Percentiles rank a stretch among this genome's conserved stretches.
Conservation (phyloP, 2,888 invertebrate genomes). For the Lasioglossum oenotherae region DNA sequence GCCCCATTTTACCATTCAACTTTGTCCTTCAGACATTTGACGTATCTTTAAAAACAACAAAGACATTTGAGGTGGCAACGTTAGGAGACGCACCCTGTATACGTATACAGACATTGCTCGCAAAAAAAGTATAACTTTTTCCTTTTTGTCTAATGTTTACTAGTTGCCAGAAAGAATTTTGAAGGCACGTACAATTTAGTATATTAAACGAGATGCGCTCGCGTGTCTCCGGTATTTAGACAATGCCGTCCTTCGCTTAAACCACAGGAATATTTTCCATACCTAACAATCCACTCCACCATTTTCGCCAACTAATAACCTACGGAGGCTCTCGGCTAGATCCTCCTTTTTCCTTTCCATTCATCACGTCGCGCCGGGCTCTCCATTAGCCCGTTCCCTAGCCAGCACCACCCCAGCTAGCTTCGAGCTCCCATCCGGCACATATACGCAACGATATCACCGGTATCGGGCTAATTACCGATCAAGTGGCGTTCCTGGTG, state of each 20-base stretch:
- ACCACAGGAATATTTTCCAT: neutral
- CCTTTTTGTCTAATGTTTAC: no score
- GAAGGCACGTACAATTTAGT: no score
- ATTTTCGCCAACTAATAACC: neutral
- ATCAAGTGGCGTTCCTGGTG: constrained; percentile 5
- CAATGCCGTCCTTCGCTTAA: neutral
- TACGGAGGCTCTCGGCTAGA: neutral
- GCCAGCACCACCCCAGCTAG: neutral
- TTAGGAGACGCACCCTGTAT: no score
- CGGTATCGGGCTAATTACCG: constrained; percentile 12
- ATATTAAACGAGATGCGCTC: no score
- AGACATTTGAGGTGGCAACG: no score
- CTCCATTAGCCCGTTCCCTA: neutral
- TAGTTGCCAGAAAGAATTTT: no score
- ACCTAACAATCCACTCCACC: neutral
- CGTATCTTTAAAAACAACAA: no score
- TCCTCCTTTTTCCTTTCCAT: neutral
- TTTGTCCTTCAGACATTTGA: no score
- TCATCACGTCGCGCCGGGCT: neutral
- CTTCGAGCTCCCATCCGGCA: neutral
- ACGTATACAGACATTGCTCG: no score
- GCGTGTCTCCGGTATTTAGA: no score
- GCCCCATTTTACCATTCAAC: no score
- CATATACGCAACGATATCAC: neutral
- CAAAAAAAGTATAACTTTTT: no score